These are phyloP conservation scores for Myocastor coypus DNA, from an alignment of 2,113 vertebrate genomes.

Conservation along the genomic window DNA sequence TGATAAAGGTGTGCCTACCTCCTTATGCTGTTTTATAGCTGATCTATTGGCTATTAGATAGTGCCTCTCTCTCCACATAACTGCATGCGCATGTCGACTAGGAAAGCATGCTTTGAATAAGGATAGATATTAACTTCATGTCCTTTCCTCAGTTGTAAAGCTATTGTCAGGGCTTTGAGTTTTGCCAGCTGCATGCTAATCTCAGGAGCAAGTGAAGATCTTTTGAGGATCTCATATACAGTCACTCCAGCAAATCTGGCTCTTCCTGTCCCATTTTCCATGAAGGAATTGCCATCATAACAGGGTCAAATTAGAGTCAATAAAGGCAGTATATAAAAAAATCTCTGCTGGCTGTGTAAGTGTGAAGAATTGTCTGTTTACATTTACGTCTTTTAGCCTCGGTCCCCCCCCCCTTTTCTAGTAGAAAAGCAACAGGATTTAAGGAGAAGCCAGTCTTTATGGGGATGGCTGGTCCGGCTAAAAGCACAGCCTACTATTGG, in stretches of 20 bases:
- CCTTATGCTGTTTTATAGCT: not conserved
- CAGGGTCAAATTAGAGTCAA: not conserved
- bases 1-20: not conserved
- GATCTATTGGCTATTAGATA: not conserved
- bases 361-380: not conserved
- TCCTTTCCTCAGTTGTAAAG: not conserved
- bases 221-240: not conserved
- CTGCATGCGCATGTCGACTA: not conserved
- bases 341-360: not conserved
- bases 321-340: not conserved
- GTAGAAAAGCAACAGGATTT: not conserved
- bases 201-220: not conserved
- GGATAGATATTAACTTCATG: not conserved
- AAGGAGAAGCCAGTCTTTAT: not conserved
- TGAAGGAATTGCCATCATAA: not conserved
- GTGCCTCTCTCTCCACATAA: not conserved
- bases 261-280: not conserved
- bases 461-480: not conserved
- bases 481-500: not conserved
- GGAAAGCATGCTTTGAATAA: not conserved
- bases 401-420: not conserved
- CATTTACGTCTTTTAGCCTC: not conserved
- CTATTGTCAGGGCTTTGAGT: not conserved
- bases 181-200: not conserved
- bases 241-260: not conserved